phyloP scores from a whole-genome alignment of 2,113 vertebrate species.

The Edolisoma coerulescens region DNA sequence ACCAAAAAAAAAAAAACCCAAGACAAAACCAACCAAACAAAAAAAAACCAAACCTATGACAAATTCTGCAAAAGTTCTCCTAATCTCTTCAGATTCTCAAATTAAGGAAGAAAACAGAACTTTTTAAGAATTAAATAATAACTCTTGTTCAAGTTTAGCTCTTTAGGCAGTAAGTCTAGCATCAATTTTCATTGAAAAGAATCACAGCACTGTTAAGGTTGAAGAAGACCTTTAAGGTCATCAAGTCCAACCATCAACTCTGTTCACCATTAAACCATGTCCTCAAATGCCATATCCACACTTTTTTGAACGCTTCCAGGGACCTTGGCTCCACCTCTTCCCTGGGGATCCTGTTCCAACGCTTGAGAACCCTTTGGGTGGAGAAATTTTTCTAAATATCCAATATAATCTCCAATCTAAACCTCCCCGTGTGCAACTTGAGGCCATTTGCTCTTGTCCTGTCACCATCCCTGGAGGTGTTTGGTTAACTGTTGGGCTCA shows the following conservation, averaged over 20 bases:
- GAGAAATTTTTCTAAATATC: neutral
- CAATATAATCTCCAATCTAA: neutral
- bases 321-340: neutral
- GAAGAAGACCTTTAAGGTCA: neutral
- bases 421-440: neutral
- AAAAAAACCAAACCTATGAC: too few relatives aligned
- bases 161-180: neutral
- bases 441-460: neutral
- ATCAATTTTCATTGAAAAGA: neutral
- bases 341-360: neutral
- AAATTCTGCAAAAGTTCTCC: neutral
- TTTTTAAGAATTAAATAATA: neutral
- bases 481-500: neutral
- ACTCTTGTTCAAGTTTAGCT: neutral
- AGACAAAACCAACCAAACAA: too few relatives aligned
- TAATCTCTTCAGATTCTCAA: neutral
- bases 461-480: accelerated
- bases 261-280: neutral
- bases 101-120: neutral
- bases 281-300: neutral
- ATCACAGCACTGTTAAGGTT: neutral
- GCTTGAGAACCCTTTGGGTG: accelerated
- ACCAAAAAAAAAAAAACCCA: too few relatives aligned
- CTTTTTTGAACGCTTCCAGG: neutral
- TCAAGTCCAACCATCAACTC: neutral